Conservation (phyloP, 2,797 vertebrate genomes). For the Leucoraja ocellata region DNA sequence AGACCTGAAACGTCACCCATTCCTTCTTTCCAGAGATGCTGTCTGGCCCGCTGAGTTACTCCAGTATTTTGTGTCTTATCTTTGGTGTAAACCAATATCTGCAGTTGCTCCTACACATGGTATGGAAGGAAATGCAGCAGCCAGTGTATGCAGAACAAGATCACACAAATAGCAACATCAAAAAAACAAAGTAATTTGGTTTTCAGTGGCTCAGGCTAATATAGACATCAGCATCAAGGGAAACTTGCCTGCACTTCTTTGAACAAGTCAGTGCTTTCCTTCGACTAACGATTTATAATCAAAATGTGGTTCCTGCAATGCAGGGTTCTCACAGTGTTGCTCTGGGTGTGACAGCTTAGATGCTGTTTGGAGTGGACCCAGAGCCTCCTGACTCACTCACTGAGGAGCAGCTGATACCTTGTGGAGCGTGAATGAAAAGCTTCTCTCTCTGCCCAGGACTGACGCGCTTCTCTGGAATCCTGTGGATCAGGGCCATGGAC, state of each 20-base stretch:
- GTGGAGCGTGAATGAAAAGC: not conserved
- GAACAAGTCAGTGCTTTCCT: too few species aligned
- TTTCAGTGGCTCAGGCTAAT: too few species aligned
- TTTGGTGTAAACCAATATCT: too few species aligned
- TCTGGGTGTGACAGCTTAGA: too few species aligned
- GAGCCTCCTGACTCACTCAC: not conserved
- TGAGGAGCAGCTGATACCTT: not conserved
- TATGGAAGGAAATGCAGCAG: not conserved
- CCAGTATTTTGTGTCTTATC: too few species aligned
- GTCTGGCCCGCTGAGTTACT: too few species aligned
- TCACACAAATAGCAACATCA: not conserved
- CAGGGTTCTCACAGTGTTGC: not conserved
- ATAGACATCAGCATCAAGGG: too few species aligned
- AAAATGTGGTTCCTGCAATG: not conserved
- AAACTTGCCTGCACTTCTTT: too few species aligned
- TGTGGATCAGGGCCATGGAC: not conserved
- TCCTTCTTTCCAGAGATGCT: too few species aligned
- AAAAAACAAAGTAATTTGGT: not conserved
- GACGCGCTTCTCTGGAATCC: not conserved
- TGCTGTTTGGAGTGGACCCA: not conserved
- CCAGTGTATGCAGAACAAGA: not conserved
- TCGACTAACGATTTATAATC: too few species aligned
- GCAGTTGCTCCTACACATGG: too few species aligned
- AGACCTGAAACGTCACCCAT: too few species aligned
- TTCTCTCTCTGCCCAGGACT: not conserved